Conservation (phyloP, 2,113 vertebrate species). For the Camarhynchus parvulus region DNA sequence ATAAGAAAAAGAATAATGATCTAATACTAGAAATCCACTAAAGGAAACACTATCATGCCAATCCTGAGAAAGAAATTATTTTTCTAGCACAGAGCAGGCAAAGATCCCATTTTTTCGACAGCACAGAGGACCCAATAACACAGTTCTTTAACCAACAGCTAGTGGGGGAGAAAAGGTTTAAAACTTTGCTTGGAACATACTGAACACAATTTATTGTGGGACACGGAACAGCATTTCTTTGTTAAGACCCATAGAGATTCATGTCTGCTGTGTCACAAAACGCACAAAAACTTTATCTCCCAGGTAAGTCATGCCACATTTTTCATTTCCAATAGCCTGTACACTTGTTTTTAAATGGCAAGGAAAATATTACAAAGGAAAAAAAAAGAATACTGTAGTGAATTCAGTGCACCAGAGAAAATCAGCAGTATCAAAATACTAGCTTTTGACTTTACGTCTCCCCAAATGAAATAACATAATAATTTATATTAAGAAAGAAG, state of each 20-base stretch:
- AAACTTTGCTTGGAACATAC: background rate
- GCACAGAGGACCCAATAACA: background rate
- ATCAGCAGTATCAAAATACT: background rate
- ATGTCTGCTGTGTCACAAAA: background rate
- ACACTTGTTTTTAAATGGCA: background rate
- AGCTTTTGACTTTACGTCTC: background rate
- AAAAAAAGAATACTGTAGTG: background rate
- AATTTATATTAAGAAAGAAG: background rate
- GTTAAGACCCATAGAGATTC: background rate
- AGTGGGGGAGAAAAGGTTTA: background rate
- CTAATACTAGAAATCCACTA: background rate
- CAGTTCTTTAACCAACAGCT: background rate
- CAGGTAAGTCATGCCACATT: background rate
- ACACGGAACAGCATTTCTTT: background rate
- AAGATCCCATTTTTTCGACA: background rate
- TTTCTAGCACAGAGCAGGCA: background rate
- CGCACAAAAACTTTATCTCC: background rate
- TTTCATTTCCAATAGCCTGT: background rate
- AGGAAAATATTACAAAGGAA: background rate
- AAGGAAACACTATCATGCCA: background rate
- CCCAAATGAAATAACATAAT: background rate
- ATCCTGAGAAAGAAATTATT: background rate
- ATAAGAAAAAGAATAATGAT: background rate
- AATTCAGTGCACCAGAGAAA: background rate
- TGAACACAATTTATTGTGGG: background rate